These are phyloP conservation scores for Heterotis niloticus DNA, from an alignment of 2,113 vertebrate species.

Conservation along the genomic window DNA sequence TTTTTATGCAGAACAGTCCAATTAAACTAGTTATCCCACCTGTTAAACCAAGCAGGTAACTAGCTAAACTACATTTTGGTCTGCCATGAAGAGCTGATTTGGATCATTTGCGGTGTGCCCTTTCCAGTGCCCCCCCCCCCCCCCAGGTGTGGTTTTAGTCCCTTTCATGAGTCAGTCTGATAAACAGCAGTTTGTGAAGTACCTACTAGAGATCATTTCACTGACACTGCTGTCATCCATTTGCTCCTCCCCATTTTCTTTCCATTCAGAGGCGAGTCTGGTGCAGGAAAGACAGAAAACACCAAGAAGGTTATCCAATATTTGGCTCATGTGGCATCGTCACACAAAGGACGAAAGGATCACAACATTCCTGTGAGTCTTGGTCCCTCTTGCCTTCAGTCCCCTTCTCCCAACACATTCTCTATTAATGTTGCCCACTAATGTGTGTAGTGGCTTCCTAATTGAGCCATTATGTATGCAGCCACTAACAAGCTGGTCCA, in stretches of 20 bases:
- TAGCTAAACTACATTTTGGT: too few relatives aligned
- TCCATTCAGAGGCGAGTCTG: conserved; percentile 85
- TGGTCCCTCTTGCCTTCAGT: background rate
- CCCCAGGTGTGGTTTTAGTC: background rate
- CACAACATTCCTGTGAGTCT: conserved; percentile 93
- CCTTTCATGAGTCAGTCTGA: background rate
- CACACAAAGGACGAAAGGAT: conserved; percentile 96
- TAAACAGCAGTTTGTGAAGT: background rate
- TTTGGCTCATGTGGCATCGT: conserved; percentile 95
- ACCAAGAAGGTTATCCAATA: conserved; percentile 99
- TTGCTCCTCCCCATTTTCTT: conserved; percentile 23
- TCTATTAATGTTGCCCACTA: background rate
- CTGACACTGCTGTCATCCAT: conserved; percentile 21
- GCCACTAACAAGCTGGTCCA: background rate
- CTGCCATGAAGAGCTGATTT: background rate
- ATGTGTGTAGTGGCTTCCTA: background rate
- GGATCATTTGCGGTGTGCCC: background rate
- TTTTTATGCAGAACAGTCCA: too few relatives aligned
- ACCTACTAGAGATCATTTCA: background rate
- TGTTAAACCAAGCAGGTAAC: too few relatives aligned
- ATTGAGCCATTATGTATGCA: background rate
- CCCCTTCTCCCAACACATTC: background rate
- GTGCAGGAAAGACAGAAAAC: conserved; percentile 97
- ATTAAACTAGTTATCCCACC: too few relatives aligned
- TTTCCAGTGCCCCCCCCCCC: background rate